phyloP scores from a whole-genome alignment of 2,797 vertebrate species.

The Amblyraja radiata region DNA sequence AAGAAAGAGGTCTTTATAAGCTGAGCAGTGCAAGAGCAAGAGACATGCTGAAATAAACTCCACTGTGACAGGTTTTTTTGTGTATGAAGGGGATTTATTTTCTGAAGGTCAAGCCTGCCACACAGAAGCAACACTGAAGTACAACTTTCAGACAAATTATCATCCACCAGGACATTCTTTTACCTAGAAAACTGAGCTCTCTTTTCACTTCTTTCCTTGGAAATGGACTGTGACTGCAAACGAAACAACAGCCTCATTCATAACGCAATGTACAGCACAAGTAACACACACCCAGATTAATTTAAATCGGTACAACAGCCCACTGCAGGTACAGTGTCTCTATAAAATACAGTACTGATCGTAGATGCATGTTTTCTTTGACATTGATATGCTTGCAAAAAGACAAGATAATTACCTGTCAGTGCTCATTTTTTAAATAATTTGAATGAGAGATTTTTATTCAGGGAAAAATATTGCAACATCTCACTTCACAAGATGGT shows the following conservation, averaged over 20 bases:
- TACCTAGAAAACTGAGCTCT: constrained; percentile 24
- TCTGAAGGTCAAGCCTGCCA: constrained; percentile 49
- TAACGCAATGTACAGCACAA: constrained; percentile 2
- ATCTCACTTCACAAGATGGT: neutral
- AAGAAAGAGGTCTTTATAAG: constrained; percentile 43
- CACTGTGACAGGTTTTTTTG: constrained; percentile 42
- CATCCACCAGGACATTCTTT: constrained; percentile 17
- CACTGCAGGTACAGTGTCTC: neutral
- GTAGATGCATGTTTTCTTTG: neutral
- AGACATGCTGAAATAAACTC: constrained; percentile 28
- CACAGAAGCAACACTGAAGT: constrained; percentile 8
- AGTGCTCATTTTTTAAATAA: neutral
- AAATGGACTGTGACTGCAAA: neutral
- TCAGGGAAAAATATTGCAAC: neutral
- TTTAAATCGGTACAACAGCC: neutral
- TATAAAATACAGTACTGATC: neutral
- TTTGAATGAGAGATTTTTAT: neutral
- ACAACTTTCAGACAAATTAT: constrained; percentile 34
- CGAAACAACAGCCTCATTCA: constrained; percentile 30
- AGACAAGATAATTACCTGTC: neutral
- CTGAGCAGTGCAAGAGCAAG: constrained; percentile 16
- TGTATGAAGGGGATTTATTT: constrained; percentile 40
- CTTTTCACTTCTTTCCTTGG: constrained; percentile 25
- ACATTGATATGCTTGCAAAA: neutral
- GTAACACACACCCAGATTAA: neutral